Conservation (phyloP, 2,888 invertebrate genomes). For the Gibbula magus region DNA sequence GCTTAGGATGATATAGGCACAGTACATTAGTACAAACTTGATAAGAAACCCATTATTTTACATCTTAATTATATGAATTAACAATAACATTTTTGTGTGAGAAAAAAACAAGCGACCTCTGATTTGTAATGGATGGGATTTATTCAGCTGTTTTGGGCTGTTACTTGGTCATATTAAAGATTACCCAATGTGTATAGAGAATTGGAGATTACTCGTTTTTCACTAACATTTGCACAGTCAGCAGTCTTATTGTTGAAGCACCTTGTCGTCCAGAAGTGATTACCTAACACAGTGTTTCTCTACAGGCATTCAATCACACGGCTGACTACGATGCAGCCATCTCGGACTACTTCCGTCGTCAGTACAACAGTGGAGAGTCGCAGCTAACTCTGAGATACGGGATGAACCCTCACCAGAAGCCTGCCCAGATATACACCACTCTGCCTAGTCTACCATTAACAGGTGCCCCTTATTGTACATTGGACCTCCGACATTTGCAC, state of each 20-base stretch:
- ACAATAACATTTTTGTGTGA: no score
- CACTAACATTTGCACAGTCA: constrained; percentile 22
- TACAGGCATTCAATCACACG: constrained; percentile 95
- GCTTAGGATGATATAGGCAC: no score
- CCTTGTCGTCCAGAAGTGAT: neutral
- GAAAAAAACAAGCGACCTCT: no score
- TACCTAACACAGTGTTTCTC: neutral
- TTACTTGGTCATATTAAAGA: no score
- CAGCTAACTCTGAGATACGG: constrained; percentile 92
- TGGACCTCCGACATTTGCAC: no score
- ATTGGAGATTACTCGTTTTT: neutral
- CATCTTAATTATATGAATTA: no score
- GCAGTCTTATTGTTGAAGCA: no score
- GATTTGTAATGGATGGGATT: no score
- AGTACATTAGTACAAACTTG: no score
- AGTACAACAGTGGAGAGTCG: constrained; percentile 86
- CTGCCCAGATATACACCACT: constrained; percentile 92
- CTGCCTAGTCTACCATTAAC: constrained; percentile 86
- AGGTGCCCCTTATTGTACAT: constrained; percentile 72
- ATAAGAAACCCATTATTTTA: no score
- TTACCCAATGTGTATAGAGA: neutral
- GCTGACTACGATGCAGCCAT: constrained; percentile 95
- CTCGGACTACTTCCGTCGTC: constrained; percentile 94
- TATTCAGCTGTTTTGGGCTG: no score
- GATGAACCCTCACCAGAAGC: constrained; percentile 99